These are phyloP conservation scores for Esperia sulphurella DNA, from an alignment of 2,888 invertebrate genomes.

Conservation along the genomic window DNA sequence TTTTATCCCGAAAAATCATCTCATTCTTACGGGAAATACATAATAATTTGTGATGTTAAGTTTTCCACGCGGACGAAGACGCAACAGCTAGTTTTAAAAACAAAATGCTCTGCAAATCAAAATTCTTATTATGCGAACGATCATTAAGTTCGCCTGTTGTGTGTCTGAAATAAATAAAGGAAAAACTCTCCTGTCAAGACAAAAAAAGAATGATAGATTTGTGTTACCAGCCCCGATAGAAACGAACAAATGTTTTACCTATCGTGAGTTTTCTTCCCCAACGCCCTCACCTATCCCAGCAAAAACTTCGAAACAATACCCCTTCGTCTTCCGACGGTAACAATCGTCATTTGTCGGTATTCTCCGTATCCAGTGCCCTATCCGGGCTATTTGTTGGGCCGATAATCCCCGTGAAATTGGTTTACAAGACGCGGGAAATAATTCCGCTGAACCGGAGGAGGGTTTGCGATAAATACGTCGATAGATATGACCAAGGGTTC, in stretches of 20 bases:
- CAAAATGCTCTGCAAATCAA: too few species aligned
- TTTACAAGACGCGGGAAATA: constrained; percentile 30
- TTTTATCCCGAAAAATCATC: too few species aligned
- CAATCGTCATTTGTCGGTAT: constrained; percentile 18
- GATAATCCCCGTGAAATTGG: constrained; percentile 39
- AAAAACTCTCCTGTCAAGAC: background rate
- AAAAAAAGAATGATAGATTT: background rate
- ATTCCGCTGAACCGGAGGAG: constrained; percentile 16
- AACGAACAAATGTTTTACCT: too few species aligned
- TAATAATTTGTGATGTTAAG: too few species aligned
- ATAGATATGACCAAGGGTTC: constrained; percentile 14
- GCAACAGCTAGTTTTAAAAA: too few species aligned
- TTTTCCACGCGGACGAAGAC: too few species aligned
- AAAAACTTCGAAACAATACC: background rate
- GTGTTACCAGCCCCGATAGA: too few species aligned
- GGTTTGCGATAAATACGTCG: constrained; percentile 9
- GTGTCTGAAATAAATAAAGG: too few species aligned
- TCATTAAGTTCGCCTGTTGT: too few species aligned
- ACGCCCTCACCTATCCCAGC: background rate
- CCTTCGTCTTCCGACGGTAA: too few species aligned
- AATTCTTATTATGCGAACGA: too few species aligned
- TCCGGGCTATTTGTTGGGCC: constrained; percentile 22
- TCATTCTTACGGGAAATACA: too few species aligned
- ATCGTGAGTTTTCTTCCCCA: background rate
- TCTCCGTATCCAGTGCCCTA: constrained; percentile 13